phyloP scores from a whole-genome alignment of 2,888 invertebrate genomes.

The Agonopterix alstromeriana region DNA sequence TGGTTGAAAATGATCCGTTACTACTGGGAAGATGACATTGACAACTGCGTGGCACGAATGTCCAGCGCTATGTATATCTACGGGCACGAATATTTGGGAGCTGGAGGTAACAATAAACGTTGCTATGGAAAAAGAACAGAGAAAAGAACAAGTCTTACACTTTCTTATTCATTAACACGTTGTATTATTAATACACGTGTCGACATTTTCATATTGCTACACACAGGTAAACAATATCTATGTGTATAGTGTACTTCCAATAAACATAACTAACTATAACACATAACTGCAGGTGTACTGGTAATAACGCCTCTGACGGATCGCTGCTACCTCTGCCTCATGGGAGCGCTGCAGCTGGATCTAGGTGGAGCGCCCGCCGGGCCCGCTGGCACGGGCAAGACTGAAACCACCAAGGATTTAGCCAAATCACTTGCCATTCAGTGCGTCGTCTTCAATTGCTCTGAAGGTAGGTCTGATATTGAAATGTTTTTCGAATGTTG shows the following conservation, averaged over 20 bases:
- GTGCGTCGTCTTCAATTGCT: conserved; percentile 95
- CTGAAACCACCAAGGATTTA: conserved; percentile 93
- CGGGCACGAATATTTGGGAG: conserved; percentile 94
- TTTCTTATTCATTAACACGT: too few relatives aligned
- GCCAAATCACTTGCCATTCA: conserved; percentile 92
- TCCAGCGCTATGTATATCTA: conserved; percentile 90
- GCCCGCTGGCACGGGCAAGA: conserved; percentile 91
- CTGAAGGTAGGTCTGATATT: conserved; percentile 78
- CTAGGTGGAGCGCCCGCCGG: conserved; percentile 93
- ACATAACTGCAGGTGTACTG: conserved; percentile 74
- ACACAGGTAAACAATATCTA: too few relatives aligned
- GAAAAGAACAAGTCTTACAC: too few relatives aligned
- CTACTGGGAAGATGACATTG: conserved; percentile 88
- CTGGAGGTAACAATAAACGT: conserved; percentile 72
- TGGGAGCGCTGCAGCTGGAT: conserved; percentile 93
- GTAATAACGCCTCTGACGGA: conserved; percentile 95
- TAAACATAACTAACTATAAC: not conserved
- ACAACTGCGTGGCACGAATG: conserved; percentile 89
- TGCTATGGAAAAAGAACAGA: not conserved
- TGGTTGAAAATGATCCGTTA: conserved; percentile 95
- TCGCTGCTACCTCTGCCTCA: conserved; percentile 90
- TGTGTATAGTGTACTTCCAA: too few relatives aligned
- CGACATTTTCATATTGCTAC: not conserved
- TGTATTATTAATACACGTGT: not conserved
- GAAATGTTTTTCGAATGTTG: too few relatives aligned